Evolutionary conservation across 2,888 invertebrate species (phyloP).

Genomic region (Mythimna lalbum): DNA sequence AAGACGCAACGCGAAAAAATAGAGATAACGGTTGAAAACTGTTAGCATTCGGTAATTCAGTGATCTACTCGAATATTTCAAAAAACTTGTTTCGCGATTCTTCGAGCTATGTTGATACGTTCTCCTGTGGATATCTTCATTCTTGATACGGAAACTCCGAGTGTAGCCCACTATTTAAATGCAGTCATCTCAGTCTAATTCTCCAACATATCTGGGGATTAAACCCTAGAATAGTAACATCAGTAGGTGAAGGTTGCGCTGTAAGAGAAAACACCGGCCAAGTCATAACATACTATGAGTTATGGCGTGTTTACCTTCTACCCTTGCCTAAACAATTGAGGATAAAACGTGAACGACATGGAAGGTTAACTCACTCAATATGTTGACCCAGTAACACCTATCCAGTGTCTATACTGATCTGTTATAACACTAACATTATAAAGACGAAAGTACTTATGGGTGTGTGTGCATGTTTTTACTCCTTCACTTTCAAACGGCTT

Average conservation of each 20-base stretch:
- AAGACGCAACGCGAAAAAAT: too few relatives aligned
- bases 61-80: too few relatives aligned
- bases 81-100: too few relatives aligned
- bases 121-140: too few relatives aligned
- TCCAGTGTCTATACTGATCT: neutral
- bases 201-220: neutral
- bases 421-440: neutral
- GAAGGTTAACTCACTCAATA: constrained; percentile 16
- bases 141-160: too few relatives aligned
- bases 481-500: too few relatives aligned
- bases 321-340: constrained; percentile 6
- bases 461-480: too few relatives aligned
- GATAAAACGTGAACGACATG: constrained; percentile 18
- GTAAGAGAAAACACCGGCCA: constrained; percentile 6
- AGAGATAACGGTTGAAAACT: too few relatives aligned
- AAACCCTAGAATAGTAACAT: constrained; percentile 7
- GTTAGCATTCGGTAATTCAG: too few relatives aligned
- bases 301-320: constrained; percentile 46
- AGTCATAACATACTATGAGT: constrained; percentile 32
- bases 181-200: neutral
- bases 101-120: too few relatives aligned
- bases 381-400: neutral
- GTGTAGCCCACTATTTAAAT: neutral
- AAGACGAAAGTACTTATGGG: too few relatives aligned
- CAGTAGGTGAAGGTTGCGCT: constrained; percentile 30